phyloP scores from a whole-genome alignment of 2,797 vertebrate genomes.

The Poecilia picta region DNA sequence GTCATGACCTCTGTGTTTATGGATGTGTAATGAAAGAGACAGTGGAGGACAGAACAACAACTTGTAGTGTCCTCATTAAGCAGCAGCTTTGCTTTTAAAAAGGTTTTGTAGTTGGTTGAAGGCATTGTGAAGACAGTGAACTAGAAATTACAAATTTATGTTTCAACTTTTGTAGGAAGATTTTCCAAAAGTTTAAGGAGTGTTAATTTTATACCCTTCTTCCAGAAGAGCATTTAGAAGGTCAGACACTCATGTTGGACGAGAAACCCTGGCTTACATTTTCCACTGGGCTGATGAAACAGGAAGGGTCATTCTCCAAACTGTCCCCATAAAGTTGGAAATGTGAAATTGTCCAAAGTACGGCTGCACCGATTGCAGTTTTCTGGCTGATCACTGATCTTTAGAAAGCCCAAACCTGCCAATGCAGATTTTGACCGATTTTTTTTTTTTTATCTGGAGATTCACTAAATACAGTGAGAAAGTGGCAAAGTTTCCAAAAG shows the following conservation, averaged over 20 bases:
- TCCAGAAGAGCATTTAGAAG: background rate
- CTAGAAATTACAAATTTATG: background rate
- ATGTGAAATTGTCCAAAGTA: background rate
- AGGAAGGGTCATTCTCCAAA: background rate
- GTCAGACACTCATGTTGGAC: too few species aligned
- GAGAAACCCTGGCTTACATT: background rate
- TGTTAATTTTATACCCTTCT: background rate
- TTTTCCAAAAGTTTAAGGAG: background rate
- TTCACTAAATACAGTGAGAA: too few species aligned
- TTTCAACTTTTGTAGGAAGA: background rate
- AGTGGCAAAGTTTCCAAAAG: too few species aligned
- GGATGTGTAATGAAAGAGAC: conserved; percentile 20
- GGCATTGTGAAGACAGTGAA: conserved; percentile 15
- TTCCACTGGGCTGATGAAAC: background rate
- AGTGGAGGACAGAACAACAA: conserved; percentile 23
- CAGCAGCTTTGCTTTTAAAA: conserved; percentile 2
- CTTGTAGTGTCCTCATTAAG: conserved; percentile 6
- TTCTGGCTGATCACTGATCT: too few species aligned
- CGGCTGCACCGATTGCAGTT: too few species aligned
- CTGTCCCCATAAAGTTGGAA: background rate
- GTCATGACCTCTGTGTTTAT: conserved; percentile 50
- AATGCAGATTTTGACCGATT: too few species aligned
- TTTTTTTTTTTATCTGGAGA: too few species aligned
- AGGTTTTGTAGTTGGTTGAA: conserved; percentile 13
- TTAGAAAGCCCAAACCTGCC: too few species aligned